Conservation (phyloP, 2,797 vertebrate genomes). For the Hybognathus amarus region DNA sequence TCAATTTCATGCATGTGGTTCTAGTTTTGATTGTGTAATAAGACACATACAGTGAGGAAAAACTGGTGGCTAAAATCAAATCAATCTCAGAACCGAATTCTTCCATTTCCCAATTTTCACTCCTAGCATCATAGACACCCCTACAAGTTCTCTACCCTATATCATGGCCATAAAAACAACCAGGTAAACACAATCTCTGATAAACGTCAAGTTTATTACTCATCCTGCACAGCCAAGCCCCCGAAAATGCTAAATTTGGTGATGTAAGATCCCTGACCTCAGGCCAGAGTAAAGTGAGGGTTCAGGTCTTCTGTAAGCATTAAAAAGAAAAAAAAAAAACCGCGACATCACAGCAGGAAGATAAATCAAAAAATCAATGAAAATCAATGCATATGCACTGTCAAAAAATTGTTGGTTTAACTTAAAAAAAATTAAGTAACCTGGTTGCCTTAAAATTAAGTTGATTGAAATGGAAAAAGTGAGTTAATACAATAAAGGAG, state of each 20-base stretch:
- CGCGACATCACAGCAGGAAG: not conserved
- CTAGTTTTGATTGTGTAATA: not conserved
- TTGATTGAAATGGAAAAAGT: too few species aligned
- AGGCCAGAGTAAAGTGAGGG: not conserved
- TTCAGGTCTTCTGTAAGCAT: not conserved
- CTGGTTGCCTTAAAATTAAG: too few species aligned
- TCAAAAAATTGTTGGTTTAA: too few species aligned
- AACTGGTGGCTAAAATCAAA: conserved; percentile 9
- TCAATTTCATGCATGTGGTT: conserved; percentile 18
- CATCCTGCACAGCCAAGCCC: not conserved
- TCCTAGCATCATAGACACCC: not conserved
- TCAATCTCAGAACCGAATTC: not conserved
- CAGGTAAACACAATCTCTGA: not conserved
- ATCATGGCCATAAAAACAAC: not conserved
- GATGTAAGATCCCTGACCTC: not conserved
- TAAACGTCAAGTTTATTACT: conserved; percentile 4
- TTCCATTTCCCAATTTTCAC: not conserved
- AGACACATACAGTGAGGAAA: conserved; percentile 4
- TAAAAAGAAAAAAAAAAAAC: not conserved
- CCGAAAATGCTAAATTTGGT: not conserved
- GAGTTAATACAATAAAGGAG: too few species aligned
- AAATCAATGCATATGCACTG: not conserved
- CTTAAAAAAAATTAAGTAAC: too few species aligned
- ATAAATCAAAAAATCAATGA: not conserved
- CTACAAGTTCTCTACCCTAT: not conserved